Conservation (phyloP, 1,140 invertebrate species). For the Cotesia chilonis region DNA sequence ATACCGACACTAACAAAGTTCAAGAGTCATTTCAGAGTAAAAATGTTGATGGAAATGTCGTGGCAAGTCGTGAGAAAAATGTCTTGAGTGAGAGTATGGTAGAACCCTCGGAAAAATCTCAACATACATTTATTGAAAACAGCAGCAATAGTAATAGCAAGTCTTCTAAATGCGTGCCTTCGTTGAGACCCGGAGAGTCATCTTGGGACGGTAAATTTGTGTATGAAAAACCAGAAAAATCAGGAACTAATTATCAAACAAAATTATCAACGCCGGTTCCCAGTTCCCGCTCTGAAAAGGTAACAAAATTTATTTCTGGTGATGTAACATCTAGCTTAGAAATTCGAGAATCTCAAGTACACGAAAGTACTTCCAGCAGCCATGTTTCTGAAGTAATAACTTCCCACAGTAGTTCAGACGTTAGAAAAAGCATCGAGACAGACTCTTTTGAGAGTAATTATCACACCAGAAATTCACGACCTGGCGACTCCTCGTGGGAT, state of each 20-base stretch:
- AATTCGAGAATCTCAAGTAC: not conserved
- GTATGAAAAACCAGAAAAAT: constrained; percentile 25
- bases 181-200: constrained; percentile 35
- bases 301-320: constrained; percentile 8
- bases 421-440: constrained; percentile 5
- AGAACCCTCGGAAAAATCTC: constrained; percentile 26
- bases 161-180: not conserved
- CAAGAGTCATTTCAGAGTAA: constrained; percentile 42
- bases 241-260: not conserved
- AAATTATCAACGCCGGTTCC: not conserved
- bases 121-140: constrained; percentile 30
- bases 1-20: constrained; percentile 45
- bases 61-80: constrained; percentile 44
- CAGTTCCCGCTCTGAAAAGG: not conserved
- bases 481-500: constrained; percentile 47
- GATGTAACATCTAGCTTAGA: constrained; percentile 8
- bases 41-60: constrained; percentile 51
- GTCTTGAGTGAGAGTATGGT: constrained; percentile 48
- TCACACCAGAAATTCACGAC: constrained; percentile 15
- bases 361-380: not conserved
- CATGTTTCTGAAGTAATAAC: constrained; percentile 4
- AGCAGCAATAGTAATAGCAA: not conserved
- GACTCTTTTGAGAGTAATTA: constrained; percentile 10
- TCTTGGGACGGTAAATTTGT: constrained; percentile 38
- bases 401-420: constrained; percentile 14